Evolutionary conservation across 2,113 vertebrate species (phyloP), one percentile per base, ranked within the genome.

Genomic region (Ellobius talpinus): DNA sequence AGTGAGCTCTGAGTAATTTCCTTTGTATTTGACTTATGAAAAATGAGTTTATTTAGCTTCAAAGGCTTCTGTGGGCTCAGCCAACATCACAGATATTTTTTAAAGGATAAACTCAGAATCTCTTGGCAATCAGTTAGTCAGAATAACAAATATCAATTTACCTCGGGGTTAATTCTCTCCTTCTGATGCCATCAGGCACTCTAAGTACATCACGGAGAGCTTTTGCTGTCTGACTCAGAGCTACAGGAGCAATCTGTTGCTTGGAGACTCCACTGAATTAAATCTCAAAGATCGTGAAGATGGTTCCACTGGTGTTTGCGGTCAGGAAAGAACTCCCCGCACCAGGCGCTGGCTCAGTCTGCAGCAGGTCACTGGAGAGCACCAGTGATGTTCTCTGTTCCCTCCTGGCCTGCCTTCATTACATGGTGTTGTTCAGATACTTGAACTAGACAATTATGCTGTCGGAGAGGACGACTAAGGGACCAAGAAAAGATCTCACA

Each of bases 31-130:
- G 78, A 81, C 88, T 97, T 96, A 88, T 90, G 61, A 86, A 89
- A 81, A 92, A 92, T 58, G 55, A 78, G n/a, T 94, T 96, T 96
- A 72, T 79, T 94, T 92, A 95, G 61, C 93, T 94, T 97, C 91
- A 95, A n/a, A 97, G 91, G 93, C 14, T 9, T 33, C 61, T 91
- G 13, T 89, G 95, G 90, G n/a, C 74, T 94, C 31, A 82, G 89
- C 82, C 55, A 96, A 74, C 55, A 95, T 31, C 47, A 90, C 14
- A 92, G 91, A 55, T 97, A 93, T 72, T 93, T 96, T 96, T 89
- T 88, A 90, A 96, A 96, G 93, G 63, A 79, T 88, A 73, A 94
- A 87, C 33, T 89, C 76, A 96, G 66, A 96, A 86, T 96, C 45
- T 13, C 33, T 92, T 95, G 86, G 65, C 52, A 93, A 77, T 93